Evolutionary conservation across 2,113 vertebrate genomes (phyloP), one percentile per base, ranked within the genome.

Genomic region (human (Homo sapiens)): DNA sequence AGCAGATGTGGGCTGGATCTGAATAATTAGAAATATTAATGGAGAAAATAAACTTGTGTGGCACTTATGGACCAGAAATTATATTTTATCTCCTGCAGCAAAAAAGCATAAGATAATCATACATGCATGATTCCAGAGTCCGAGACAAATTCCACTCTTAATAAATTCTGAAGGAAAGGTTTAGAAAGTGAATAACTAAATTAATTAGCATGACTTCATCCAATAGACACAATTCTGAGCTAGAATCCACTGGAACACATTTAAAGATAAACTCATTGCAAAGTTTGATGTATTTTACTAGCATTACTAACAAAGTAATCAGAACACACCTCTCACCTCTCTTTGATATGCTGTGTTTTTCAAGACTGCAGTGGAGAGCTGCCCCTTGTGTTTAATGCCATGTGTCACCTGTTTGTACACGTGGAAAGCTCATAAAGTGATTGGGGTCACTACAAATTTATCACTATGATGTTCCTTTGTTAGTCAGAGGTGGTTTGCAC

Each of bases 11-110:
- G 10, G 13, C 4, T 92, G 12, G 27, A 43, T 86, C 66, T 83
- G 94, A 83, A 45, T 50, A 82, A 91, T 59, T 57, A 80, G 5
- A 61, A 85, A 93, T 70, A 43, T 94, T 35, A 90, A 1, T 48
- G 6, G 32, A 75, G 16, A 79, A 94, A 90, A 73, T 73, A 85
- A 90, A 64, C 45, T 32, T 64, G 12, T 27, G 78, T 68, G 3
- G 8, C 7, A 61, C 5, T 81, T 32, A 35, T 10, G 8, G 61
- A 70, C 55, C 5, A 40, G 4, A 2, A 55, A 8, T 83, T 86
- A 45, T 32, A 96, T 27, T 95, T 86, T 92, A 48, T 61, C 23
- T 64, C 12, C 12, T 82, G 13, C 27, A 94, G 52, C 48, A 92
- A 22, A 76, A 96, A 25, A 48, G 82, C 0, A 81, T 30, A 52